Base-by-base conservation (phyloP, 2,888 invertebrate species). In the Masnerella sp. region DNA sequence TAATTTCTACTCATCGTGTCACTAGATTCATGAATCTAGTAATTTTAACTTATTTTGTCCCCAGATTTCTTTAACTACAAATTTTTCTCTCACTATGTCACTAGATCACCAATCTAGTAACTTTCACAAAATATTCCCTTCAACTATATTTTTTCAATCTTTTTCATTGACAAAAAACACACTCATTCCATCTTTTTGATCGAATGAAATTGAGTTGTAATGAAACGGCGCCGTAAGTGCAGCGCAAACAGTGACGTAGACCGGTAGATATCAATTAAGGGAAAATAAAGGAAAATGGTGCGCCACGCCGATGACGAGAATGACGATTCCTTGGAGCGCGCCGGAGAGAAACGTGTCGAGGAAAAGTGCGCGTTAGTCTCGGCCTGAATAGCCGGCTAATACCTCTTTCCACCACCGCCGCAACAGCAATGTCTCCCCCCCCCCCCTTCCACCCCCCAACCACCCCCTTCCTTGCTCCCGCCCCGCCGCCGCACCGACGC, bases 361-460 rank as follows among this genome's bases (percentile, higher is more conserved):
- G 85, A 86, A 87, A 87, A 87, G 86, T 87, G 83, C 82, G 80
- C 85, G 84, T 86, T 87, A 85, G 87, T 87, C 87, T 83, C 87
- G 87, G 85, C 86, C 87, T 87, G 86, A 87, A 87, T 87, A 86
- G 80, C 79, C 81, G 74, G 77, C 79, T 87, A 87, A 87, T 87
- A 79, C 81, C 79, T 82, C 80, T 75, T 71, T 70, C 74, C 69
- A 56, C 32, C 54, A 17, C 62, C 69, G 40, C 40, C 18, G 20
- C 17, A 47, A 20, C 17, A 43, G 52, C 45, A 28, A 17, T 38
- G 45, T 54, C 40, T 51, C 34, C 22, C 11, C 32, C 40, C n/a
- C 40, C 9, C 34, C 5, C 49, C 14, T 40, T 59, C n/a, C 47
- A 30, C 65, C 52, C 52, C 34, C 40, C 14, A 15, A 59, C 14